Evolutionary conservation across 2,113 vertebrate species (phyloP).

Genomic region (Neotragus moschatus): DNA sequence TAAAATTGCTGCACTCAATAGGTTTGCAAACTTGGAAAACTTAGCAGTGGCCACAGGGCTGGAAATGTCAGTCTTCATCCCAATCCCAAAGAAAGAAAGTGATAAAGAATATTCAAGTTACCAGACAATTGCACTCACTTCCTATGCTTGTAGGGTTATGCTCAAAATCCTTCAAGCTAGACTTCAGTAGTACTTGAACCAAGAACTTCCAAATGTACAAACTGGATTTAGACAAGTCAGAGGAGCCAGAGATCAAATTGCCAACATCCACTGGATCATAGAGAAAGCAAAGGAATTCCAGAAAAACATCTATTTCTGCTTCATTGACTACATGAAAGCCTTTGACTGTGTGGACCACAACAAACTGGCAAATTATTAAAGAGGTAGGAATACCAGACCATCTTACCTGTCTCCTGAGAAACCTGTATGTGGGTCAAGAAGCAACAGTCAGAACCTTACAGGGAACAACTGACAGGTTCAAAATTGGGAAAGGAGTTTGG

Average conservation of each 20-base stretch:
- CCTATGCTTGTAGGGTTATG: background rate
- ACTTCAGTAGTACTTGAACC: background rate
- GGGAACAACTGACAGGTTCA: background rate
- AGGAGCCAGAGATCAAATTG: background rate
- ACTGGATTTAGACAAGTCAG: background rate
- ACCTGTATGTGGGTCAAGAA: background rate
- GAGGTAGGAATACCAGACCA: background rate
- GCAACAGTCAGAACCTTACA: background rate
- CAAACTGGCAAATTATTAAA: background rate
- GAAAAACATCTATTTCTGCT: background rate
- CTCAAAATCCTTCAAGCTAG: background rate
- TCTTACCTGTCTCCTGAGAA: background rate
- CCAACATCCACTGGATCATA: background rate
- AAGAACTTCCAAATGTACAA: background rate
- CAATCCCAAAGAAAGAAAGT: background rate
- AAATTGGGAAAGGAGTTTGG: background rate
- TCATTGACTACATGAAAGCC: background rate
- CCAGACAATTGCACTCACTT: background rate
- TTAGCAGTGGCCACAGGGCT: background rate
- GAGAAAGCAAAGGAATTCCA: background rate
- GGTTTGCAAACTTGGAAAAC: background rate
- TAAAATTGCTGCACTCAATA: background rate
- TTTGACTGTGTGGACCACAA: background rate
- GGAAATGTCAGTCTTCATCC: background rate
- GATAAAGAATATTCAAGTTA: background rate